phyloP scores from a whole-genome alignment of 2,797 vertebrate species.

The Microctenopoma steveboyesi region DNA sequence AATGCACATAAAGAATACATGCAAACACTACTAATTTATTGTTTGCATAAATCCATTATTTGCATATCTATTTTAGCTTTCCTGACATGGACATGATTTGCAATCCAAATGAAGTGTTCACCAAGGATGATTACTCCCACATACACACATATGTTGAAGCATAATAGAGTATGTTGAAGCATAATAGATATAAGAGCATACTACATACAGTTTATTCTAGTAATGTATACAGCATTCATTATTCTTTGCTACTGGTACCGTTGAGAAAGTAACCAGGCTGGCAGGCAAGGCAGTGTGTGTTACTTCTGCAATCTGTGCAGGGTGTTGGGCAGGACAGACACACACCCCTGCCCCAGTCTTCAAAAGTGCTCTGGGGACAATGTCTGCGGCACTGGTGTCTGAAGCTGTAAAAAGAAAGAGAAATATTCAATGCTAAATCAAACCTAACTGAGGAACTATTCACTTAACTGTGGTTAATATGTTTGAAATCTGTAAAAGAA shows the following conservation, averaged over 20 bases:
- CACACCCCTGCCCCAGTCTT: slow-evolving; percentile 74
- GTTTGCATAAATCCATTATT: slow-evolving; percentile 63
- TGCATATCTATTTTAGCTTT: slow-evolving; percentile 62
- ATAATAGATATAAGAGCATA: neutral
- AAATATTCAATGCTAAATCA: slow-evolving; percentile 21
- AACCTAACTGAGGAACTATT: neutral
- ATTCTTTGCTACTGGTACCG: slow-evolving; percentile 67
- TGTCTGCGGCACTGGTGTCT: slow-evolving; percentile 84
- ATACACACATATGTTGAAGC: neutral
- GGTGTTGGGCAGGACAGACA: slow-evolving; percentile 80
- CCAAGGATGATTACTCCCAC: slow-evolving; percentile 32
- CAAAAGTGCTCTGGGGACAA: slow-evolving; percentile 84
- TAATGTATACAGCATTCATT: neutral
- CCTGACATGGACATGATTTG: slow-evolving; percentile 67
- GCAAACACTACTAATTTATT: slow-evolving; percentile 21
- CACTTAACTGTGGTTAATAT: neutral
- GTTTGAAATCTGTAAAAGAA: slow-evolving; percentile 1
- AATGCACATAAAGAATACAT: slow-evolving; percentile 16
- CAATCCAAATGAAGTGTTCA: slow-evolving; percentile 71
- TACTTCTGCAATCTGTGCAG: slow-evolving; percentile 83
- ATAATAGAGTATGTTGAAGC: neutral
- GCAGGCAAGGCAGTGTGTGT: slow-evolving; percentile 80
- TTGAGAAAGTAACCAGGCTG: slow-evolving; percentile 82
- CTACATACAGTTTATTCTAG: slow-evolving; percentile 13
- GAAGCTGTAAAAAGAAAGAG: slow-evolving; percentile 72